Base-by-base conservation (phyloP, 2,797 vertebrate genomes). In the Gymnopithys bicolor region DNA sequence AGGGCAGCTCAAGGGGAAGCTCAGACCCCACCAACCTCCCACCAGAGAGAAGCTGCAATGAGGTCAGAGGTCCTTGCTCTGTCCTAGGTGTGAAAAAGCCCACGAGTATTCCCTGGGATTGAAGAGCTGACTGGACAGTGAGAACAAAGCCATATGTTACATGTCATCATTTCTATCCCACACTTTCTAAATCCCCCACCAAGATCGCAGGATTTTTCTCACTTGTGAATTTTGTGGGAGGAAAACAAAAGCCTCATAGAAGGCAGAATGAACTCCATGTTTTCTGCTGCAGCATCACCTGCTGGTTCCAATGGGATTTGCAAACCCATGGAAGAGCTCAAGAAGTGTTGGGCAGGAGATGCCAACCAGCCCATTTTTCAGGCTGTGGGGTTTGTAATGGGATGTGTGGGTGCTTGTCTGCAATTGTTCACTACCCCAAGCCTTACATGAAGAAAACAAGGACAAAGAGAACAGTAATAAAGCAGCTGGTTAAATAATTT, bases 261-360 rank as follows among this genome's bases (percentile, higher is more conserved):
- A 87, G 64, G 81, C 73, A 45, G 79, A n/a, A 46, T 0, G 32
- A 87, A 2, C 83, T 95, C 90, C 93, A 70, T 93, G 95, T 69
- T 96, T 96, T 96, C 95, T 94, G 95, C 93, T 95, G 87, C 96
- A 96, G 95, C 96, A 96, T 95, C 96, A 95, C 92, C 95, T 96
- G 93, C 96, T 96, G 94, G 95, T 59, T 87, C 88, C 90, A 23
- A 7, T 13, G 93, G 96, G 95, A 95, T 94, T n/a, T 94, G 64
- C 96, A 93, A 93, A 95, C 11, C 16, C 59, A 4, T 17, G 70
- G 27, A 32, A 51, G 77, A 39, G 59, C 70, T 55, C 17, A 2
- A 73, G 59, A 28, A 12, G 21, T 37, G 27, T 5, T 43, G 76
- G 63, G 58, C 58, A 63, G 89, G 55, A 86, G 89, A 66, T 62